phyloP scores from a whole-genome alignment of 2,113 vertebrate genomes.

The Carettochelys insculpta region DNA sequence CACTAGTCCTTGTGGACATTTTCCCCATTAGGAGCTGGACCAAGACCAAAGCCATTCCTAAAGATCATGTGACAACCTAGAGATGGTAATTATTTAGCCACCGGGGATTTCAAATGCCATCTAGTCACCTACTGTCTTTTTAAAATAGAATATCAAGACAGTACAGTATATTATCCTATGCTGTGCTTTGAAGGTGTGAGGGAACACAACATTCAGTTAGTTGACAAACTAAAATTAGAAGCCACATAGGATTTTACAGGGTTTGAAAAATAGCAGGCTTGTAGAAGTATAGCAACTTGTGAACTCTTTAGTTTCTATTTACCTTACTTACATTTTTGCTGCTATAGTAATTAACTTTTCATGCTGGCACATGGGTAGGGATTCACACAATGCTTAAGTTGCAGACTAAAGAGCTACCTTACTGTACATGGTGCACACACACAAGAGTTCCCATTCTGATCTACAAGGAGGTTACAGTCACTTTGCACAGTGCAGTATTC shows the following conservation, averaged over 20 bases:
- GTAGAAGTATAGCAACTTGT: not conserved
- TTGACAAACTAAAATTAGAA: not conserved
- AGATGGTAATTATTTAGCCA: not conserved
- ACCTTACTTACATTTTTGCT: not conserved
- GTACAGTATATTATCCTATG: not conserved
- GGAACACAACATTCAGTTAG: not conserved
- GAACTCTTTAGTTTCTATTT: constrained; percentile 8
- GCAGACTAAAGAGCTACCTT: not conserved
- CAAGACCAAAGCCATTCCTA: not conserved
- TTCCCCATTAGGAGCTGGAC: not conserved
- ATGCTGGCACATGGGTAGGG: not conserved
- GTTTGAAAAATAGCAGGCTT: not conserved
- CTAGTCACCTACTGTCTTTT: not conserved
- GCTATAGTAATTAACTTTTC: not conserved
- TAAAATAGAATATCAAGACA: not conserved
- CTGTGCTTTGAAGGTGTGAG: not conserved
- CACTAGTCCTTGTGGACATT: not conserved
- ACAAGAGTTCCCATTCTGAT: not conserved
- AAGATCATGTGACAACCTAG: not conserved
- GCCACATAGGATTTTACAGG: accelerated
- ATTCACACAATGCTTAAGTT: not conserved
- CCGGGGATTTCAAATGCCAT: not conserved
- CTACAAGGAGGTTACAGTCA: not conserved
- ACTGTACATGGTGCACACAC: not conserved
- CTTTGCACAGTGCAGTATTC: not conserved